Percentiles rank a stretch among this genome's conserved stretches.
These are phyloP conservation scores for Rhynchotus rufescens DNA, from an alignment of 2,797 vertebrate genomes.

Conservation along the genomic window DNA sequence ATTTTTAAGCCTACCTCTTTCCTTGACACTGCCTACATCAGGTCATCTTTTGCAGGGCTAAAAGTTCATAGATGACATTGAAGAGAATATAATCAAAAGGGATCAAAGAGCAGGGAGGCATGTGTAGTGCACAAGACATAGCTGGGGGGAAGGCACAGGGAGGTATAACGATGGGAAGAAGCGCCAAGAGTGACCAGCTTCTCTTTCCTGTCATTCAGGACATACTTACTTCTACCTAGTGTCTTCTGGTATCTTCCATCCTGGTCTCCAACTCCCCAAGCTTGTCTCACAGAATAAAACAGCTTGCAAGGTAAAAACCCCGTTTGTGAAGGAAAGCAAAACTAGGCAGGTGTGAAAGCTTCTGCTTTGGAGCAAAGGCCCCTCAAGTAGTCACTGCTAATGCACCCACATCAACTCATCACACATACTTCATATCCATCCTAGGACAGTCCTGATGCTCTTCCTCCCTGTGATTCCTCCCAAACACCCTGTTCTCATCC, in stretches of 20 bases:
- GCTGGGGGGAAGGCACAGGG: not conserved
- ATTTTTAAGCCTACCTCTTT: not conserved
- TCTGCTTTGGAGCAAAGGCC: not conserved
- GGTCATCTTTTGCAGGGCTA: not conserved
- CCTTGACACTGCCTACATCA: not conserved
- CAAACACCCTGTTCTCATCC: not conserved
- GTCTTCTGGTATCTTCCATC: not conserved
- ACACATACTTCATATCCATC: not conserved
- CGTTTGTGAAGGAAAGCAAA: not conserved
- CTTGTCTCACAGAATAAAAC: not conserved
- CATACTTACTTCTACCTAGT: not conserved
- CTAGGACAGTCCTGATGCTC: not conserved
- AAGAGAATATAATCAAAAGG: not conserved
- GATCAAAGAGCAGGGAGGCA: not conserved
- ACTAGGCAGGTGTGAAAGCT: not conserved
- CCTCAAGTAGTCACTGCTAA: too few species aligned
- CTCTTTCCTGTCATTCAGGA: not conserved
- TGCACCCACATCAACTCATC: not conserved
- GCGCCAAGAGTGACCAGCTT: not conserved
- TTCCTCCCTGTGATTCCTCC: not conserved
- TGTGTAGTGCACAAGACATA: fast-evolving
- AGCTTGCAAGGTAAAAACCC: not conserved
- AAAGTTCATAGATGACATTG: fast-evolving
- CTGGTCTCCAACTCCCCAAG: not conserved
- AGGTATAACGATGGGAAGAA: not conserved